phyloP scores from a whole-genome alignment of 1,140 invertebrate species.

The Harpegnathos saltator region DNA sequence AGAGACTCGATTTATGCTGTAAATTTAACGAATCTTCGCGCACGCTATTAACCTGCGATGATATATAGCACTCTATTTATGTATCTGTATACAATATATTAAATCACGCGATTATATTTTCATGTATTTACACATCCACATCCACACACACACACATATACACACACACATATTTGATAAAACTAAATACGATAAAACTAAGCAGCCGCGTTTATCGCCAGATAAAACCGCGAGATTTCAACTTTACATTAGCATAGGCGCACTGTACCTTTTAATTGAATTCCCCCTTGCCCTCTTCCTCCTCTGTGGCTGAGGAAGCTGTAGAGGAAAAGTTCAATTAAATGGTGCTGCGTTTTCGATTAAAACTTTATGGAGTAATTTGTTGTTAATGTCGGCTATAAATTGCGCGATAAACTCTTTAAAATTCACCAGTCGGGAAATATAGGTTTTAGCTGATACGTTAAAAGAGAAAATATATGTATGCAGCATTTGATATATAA shows the following conservation, averaged over 20 bases:
- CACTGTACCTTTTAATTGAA: slow-evolving; percentile 57
- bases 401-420: slow-evolving; percentile 39
- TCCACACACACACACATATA: no score
- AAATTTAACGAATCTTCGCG: no score
- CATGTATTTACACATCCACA: no score
- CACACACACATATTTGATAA: no score
- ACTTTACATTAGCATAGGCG: slow-evolving; percentile 39
- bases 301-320: neutral
- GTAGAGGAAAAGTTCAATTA: slow-evolving; percentile 56
- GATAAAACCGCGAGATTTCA: slow-evolving; percentile 24
- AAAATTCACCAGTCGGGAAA: slow-evolving; percentile 2
- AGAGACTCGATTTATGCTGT: no score
- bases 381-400: slow-evolving; percentile 52
- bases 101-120: no score
- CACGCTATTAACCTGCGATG: no score
- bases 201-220: neutral
- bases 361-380: slow-evolving; percentile 55
- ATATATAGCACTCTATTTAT: no score
- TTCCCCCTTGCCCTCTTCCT: neutral
- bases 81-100: no score
- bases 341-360: slow-evolving; percentile 51
- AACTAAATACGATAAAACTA: neutral
- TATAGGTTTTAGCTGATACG: neutral
- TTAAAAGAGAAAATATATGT: neutral
- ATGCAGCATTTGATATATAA: neutral